Evolutionary conservation across 2,797 vertebrate species (phyloP), one percentile per base, ranked within the genome.

Genomic region (Sylvia borin): DNA sequence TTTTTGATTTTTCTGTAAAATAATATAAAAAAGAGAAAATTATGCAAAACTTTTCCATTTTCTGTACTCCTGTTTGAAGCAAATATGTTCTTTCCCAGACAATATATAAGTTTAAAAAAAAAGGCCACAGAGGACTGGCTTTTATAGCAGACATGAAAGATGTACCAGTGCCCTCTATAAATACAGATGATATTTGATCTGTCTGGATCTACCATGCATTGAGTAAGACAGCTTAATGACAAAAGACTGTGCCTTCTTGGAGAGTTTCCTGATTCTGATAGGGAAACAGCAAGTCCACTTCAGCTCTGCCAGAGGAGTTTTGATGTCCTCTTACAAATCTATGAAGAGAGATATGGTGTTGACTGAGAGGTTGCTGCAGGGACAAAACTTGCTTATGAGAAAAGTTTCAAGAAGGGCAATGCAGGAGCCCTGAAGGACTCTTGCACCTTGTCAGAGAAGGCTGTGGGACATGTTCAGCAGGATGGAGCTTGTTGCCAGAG

Each of bases 321-420:
- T 51, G 43, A 68, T 45, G 42, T 2, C 7, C 5, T 58, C 25
- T 76, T 31, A 25, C 9, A 50, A 70, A 65, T 38, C 36, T 70
- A 2, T 1, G 0, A 14, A 26, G 24, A 74, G 17, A 10, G 10
- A 71, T 31, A 32, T 5, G n/a, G 27, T 64, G 48, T 21, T 1
- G 8, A 17, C 19, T 14, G 38, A 67, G 80, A 48, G 11, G 11
- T 5, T 85, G 64, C 26, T 73, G 24, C 26, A 61, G 32, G 19
- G 26, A 60, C 1, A 8, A 72, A 48, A 36, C 19, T 29, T 60
- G 13, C 10, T 26, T 42, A 8, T 13, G 32, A n/a, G 16, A 48
- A 40, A 57, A 51, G 7, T 24, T 50, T 75, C 7, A 5, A 29
- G 38, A 67, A 55, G 29, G 7, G 17, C n/a, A 47, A 5, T 0